Conservation (phyloP, 2,888 invertebrate species). For the Rosalia funebris region DNA sequence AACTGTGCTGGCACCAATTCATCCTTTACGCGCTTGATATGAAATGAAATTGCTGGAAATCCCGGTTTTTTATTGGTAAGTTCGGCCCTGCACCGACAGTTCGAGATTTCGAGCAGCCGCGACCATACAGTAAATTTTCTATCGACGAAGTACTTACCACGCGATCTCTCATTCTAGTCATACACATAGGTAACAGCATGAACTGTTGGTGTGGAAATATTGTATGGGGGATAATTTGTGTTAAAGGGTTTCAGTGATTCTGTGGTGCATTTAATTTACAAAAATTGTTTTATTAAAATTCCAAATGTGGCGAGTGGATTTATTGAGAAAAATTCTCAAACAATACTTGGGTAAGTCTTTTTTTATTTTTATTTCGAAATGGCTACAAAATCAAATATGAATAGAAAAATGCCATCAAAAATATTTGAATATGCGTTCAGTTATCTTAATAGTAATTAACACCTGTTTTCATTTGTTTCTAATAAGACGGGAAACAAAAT, state of each 20-base stretch:
- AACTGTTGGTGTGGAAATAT: not conserved
- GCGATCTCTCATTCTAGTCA: slow-evolving; percentile 18
- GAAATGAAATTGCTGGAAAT: slow-evolving; percentile 12
- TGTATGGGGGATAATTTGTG: not conserved
- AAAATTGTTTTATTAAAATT: not conserved
- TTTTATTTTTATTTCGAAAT: not conserved
- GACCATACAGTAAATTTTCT: slow-evolving; percentile 9
- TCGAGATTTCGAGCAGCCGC: slow-evolving; percentile 1
- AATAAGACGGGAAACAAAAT: too few relatives aligned
- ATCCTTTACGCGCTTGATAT: slow-evolving; percentile 2
- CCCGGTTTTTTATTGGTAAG: slow-evolving; percentile 18
- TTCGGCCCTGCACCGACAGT: slow-evolving; percentile 10
- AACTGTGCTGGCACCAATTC: slow-evolving; percentile 5
- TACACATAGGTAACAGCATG: slow-evolving; percentile 1
- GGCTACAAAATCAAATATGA: slow-evolving; percentile 4
- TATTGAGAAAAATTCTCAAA: slow-evolving; percentile 14
- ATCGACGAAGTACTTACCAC: slow-evolving; percentile 8
- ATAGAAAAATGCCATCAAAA: not conserved
- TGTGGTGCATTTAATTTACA: slow-evolving; percentile 8
- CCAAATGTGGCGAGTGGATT: slow-evolving; percentile 18
- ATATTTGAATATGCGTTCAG: too few relatives aligned
- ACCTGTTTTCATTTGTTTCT: too few relatives aligned
- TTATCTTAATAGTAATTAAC: too few relatives aligned
- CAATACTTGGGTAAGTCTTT: slow-evolving; percentile 12
- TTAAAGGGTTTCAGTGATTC: slow-evolving; percentile 1